Evolutionary conservation across 2,797 vertebrate species (phyloP).

Genomic region (Anguilla obscura): DNA sequence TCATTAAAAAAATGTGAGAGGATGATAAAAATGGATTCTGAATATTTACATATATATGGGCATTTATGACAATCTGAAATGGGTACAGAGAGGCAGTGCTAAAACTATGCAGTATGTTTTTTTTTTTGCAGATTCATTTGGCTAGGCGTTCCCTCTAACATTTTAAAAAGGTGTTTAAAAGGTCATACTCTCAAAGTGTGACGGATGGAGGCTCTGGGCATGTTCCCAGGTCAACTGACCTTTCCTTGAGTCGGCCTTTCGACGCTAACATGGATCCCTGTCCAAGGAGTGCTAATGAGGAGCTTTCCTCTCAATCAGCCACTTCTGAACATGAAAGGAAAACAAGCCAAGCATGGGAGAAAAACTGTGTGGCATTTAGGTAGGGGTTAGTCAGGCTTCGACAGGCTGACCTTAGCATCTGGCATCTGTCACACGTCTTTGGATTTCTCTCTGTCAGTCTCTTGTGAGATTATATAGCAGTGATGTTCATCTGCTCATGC

Average conservation of each 20-base stretch:
- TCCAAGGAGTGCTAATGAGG: constrained; percentile 31
- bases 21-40: background rate
- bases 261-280: constrained; percentile 2
- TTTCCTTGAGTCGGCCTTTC: constrained; percentile 27
- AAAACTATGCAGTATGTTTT: background rate
- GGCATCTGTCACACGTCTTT: background rate
- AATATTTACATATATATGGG: background rate
- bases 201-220: background rate
- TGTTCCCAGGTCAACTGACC: constrained; percentile 29
- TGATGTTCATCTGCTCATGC: background rate
- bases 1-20: background rate
- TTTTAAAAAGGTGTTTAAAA: constrained; percentile 32
- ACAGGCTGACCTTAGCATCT: constrained; percentile 4
- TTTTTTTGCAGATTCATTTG: background rate
- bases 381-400: constrained; percentile 22
- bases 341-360: background rate
- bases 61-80: background rate
- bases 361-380: constrained; percentile 16
- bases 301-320: constrained; percentile 10
- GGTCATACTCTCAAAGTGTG: constrained; percentile 31
- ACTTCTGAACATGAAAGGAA: background rate
- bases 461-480: background rate
- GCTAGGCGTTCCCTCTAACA: background rate
- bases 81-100: background rate
- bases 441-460: background rate